Evolutionary conservation across 2,797 vertebrate genomes (phyloP), one percentile per base, ranked within the genome.

Genomic region (Sebastes glaucus): DNA sequence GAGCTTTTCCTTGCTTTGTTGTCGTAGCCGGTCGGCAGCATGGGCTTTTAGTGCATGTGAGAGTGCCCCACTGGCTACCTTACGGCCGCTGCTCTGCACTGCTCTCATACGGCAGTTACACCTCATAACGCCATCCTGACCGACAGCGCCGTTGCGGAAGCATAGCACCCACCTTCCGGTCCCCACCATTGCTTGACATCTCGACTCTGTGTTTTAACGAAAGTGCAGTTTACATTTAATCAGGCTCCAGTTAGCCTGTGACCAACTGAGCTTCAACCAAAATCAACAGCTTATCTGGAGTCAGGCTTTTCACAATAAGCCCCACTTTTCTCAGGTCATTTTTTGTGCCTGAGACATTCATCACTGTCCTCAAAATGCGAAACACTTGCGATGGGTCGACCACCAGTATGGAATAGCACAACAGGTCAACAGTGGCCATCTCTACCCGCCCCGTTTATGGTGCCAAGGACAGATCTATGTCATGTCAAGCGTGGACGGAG

Each of bases 381-480:
- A 89, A 84, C 62, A 70, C 71, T 32, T 71, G 27, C 52, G 33
- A 75, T 60, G 28, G 13, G 27, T 22, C 62, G 67, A 74, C 78
- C 83, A 72, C 76, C 60, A 14, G 46, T 46, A 25, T 22, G 27
- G 66, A 35, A 35, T 30, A 72, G 69, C 65, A 35, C 49, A 59
- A 63, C 80, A 85, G 84, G 82, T 92, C 89, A 89, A 56, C 80
- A 73, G 68, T 65, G 33, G 86, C 76, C 63, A 74, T 70, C 85
- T 73, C 81, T 59, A 49, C 74, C 73, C 64, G 5, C 71, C 62
- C 30, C 16, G 7, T 87, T 83, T 72, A 75, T 52, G 53, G 75
- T 77, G 89, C 91, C 94, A 94, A 94, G 93, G 94, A 95, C 93
- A 95, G 91, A 94, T 95, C 91, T 94, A 74, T 94, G 92, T 93